A percentile compares a stretch with the other conserved stretches of the same genome.
Evolutionary conservation across 2,113 vertebrate species (phyloP).

Genomic region (Rallus limicola): DNA sequence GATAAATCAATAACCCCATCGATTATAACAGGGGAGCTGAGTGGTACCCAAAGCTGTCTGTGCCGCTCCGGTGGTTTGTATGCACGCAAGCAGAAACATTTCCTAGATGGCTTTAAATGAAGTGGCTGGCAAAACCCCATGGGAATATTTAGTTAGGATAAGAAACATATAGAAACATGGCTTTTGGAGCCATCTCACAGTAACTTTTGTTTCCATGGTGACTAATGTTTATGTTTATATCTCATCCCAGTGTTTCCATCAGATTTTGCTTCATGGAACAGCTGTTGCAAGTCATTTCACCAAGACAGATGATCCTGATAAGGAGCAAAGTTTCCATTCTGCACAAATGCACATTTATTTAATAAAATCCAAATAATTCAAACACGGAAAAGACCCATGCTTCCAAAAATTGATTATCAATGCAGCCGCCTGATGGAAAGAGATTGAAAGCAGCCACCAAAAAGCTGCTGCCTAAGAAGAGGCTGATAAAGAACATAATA

Average conservation of each 20-base stretch:
- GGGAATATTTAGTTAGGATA: constrained; percentile 20
- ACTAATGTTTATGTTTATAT: constrained; percentile 80
- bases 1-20: not conserved
- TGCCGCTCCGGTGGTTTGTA: not conserved
- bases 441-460: not conserved
- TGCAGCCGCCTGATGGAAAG: not conserved
- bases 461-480: constrained; percentile 2
- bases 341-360: constrained; percentile 49
- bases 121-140: constrained; percentile 32
- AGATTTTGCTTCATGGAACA: constrained; percentile 68
- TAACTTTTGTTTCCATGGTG: constrained; percentile 77
- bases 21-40: not conserved
- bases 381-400: not conserved
- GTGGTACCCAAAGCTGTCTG: not conserved
- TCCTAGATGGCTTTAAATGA: not conserved
- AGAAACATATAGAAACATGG: constrained; percentile 50
- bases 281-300: constrained; percentile 72
- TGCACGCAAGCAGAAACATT: not conserved
- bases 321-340: constrained; percentile 64
- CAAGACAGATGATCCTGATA: constrained; percentile 65
- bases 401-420: constrained; percentile 27
- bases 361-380: constrained; percentile 24
- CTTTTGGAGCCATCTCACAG: constrained; percentile 33
- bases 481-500: not conserved
- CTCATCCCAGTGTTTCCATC: constrained; percentile 67